phyloP scores from a whole-genome alignment of 2,113 vertebrate species.

The Paraplagusia blochii region DNA sequence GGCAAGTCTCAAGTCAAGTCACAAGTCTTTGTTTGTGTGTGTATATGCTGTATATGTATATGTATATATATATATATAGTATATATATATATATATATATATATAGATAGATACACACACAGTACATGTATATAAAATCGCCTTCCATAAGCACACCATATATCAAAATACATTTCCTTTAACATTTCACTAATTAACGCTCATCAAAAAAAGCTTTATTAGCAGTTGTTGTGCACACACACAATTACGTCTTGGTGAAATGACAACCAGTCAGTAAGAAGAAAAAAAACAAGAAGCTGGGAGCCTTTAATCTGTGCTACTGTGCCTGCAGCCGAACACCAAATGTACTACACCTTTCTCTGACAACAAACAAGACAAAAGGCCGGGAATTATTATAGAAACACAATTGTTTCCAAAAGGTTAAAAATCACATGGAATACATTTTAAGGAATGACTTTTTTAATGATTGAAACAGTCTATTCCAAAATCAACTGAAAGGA shows the following conservation, averaged over 20 bases:
- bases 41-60: no score
- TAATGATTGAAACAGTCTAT: conserved; percentile 77
- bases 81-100: no score
- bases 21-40: no score
- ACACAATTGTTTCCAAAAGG: conserved; percentile 12
- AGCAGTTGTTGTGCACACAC: background rate
- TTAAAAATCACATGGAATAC: conserved; percentile 69
- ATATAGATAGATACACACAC: no score
- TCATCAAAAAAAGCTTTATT: no score
- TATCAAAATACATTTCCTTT: conserved; percentile 29
- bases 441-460: conserved; percentile 67
- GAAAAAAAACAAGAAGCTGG: conserved; percentile 19
- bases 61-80: no score
- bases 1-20: no score
- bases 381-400: conserved; percentile 26
- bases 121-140: no score
- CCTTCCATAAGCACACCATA: conserved; percentile 47
- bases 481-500: conserved; percentile 70
- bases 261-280: conserved; percentile 10
- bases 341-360: conserved; percentile 6
- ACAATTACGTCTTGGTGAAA: conserved; percentile 21
- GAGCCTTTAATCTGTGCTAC: conserved; percentile 27
- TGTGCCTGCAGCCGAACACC: conserved; percentile 22
- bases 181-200: no score
- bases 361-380: conserved; percentile 11